Conservation (phyloP, 2,113 vertebrate species). For the Neogobius melanostomus region DNA sequence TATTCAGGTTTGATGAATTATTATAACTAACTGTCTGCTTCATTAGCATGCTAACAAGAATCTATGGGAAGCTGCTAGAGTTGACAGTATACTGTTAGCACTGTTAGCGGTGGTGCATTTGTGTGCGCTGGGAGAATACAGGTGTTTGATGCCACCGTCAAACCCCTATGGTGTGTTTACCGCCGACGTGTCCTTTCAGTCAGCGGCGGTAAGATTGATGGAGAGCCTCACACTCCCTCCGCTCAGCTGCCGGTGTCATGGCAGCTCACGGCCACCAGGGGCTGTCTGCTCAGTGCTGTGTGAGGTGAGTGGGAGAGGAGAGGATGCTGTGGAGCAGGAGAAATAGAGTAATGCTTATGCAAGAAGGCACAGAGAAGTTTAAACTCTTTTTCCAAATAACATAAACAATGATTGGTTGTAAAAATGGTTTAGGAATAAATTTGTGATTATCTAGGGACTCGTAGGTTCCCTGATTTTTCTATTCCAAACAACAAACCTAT, state of each 20-base stretch:
- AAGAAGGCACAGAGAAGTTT: not conserved
- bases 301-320: constrained; percentile 17
- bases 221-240: constrained; percentile 31
- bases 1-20: constrained; percentile 7
- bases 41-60: constrained; percentile 24
- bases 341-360: not conserved
- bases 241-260: constrained; percentile 59
- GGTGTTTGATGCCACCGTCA: constrained; percentile 59
- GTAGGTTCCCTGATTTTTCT: too few relatives aligned
- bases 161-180: constrained; percentile 63
- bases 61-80: constrained; percentile 2
- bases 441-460: too few relatives aligned
- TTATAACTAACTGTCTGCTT: constrained; percentile 8
- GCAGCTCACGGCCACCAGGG: constrained; percentile 63
- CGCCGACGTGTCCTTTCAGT: constrained; percentile 60
- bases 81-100: constrained; percentile 3
- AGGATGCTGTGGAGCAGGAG: not conserved
- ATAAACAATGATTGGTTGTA: too few relatives aligned
- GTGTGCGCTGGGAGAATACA: constrained; percentile 36
- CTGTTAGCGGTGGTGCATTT: constrained; percentile 10
- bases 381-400: not conserved
- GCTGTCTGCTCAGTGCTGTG: constrained; percentile 53
- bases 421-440: too few relatives aligned
- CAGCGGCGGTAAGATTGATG: constrained; percentile 61
- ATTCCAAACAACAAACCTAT: too few relatives aligned